These are phyloP conservation scores for Drosophila maculinotata DNA, from an alignment of 2,888 invertebrate genomes.

Conservation along the genomic window DNA sequence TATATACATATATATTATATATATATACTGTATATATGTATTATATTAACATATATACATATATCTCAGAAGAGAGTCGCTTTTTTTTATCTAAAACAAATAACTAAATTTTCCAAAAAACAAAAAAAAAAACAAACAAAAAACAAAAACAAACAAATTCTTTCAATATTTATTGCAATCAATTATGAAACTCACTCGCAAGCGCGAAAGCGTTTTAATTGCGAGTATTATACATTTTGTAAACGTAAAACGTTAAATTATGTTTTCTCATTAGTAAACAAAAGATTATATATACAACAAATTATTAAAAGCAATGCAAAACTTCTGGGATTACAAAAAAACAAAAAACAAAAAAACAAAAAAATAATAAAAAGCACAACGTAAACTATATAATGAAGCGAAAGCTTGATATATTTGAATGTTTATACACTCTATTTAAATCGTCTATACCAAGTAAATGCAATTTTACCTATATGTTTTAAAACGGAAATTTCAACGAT, in stretches of 20 bases:
- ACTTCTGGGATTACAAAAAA: constrained; percentile 26
- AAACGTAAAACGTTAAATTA: constrained; percentile 45
- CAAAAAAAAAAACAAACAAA: too few relatives aligned
- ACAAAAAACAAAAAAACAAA: constrained; percentile 7
- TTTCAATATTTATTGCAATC: constrained; percentile 44
- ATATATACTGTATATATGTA: constrained; percentile 8
- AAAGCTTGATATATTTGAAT: constrained; percentile 20
- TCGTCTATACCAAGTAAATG: constrained; percentile 22
- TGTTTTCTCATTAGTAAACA: constrained; percentile 34
- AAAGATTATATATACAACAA: constrained; percentile 11
- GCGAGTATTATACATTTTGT: constrained; percentile 30
- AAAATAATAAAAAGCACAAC: constrained; percentile 15
- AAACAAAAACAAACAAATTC: constrained; percentile 12
- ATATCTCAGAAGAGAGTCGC: constrained; percentile 6
- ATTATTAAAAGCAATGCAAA: constrained; percentile 22
- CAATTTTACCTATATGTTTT: constrained; percentile 36
- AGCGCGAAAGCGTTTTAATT: constrained; percentile 13
- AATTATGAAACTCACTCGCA: constrained; percentile 38
- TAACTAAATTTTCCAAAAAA: too few relatives aligned
- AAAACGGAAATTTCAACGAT: constrained; percentile 35
- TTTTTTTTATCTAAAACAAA: constrained; percentile 5
- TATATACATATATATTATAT: neutral
- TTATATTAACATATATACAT: constrained; percentile 1
- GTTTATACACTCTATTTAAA: constrained; percentile 32
- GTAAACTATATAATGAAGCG: neutral